Evolutionary conservation across 2,113 vertebrate species (phyloP), one percentile per base, ranked within the genome.

Genomic region (Melanocharis versteri): DNA sequence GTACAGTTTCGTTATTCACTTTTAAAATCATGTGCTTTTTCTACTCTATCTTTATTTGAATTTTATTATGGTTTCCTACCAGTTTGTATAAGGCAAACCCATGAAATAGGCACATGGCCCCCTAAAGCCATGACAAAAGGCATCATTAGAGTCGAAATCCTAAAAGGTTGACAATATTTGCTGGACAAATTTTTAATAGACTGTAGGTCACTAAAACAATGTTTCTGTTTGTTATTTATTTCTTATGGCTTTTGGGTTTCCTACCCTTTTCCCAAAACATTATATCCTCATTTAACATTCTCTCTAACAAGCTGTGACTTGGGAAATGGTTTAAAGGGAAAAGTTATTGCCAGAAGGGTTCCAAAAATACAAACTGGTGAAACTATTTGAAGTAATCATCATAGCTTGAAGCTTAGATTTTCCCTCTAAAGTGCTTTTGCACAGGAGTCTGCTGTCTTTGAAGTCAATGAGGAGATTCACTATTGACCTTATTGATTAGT

Each of bases 181-280:
- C 68, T 83, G 79, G 31, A 91, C 16, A 90, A 66, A 68, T 35
- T 84, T 83, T 92, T 79, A 69, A 79, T 50, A 50, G 65, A 42
- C 42, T 68, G 3, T 70, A 78, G 65, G 80, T 91, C 69, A 79
- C 77, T 92, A 79, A 95, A 94, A 51, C 23, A 71, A 79, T 39
- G 15, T 78, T 89, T 64, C 53, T 78, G 44, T 81, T 95, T 90
- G 44, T 81, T 93, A 26, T 83, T 94, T 92, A 72, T 94, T 84
- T 86, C 56, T 87, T 79, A 70, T 19, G 28, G 83, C 61, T 89
- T 90, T 89, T 95, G 56, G 60, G 69, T 94, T 95, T 42, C 44
- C 37, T 95, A 88, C 71, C 39, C 66, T 93, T 96, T 96, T 73
- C 79, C 75, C 66, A 60, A 88, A 93, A 96, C 37, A 56, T 94